A percentile compares a stretch with the other conserved stretches of the same genome.
Conservation (phyloP, 2,797 vertebrate species). For the Sarcophilus harrisii region DNA sequence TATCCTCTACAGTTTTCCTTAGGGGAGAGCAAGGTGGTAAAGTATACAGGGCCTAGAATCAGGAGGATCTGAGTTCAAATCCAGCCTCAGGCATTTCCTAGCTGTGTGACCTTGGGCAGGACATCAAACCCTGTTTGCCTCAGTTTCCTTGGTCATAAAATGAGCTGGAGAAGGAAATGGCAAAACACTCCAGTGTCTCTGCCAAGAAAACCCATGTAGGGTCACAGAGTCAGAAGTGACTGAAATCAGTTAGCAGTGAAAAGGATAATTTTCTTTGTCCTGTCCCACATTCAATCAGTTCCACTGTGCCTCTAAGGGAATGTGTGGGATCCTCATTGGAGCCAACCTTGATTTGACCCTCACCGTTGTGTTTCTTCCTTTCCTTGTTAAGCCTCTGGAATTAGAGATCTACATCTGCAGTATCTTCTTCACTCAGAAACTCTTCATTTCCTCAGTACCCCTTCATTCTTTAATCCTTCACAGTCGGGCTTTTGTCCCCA, state of each 20-base stretch:
- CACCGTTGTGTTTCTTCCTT: neutral
- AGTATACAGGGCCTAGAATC: neutral
- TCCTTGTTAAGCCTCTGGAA: neutral
- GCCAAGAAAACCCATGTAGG: neutral
- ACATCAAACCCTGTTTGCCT: neutral
- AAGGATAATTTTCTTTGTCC: neutral
- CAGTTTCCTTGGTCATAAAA: neutral
- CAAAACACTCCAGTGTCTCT: neutral
- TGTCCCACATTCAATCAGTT: neutral
- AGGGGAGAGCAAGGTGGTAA: neutral
- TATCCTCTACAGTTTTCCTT: neutral
- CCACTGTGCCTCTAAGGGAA: neutral
- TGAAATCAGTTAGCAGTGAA: neutral
- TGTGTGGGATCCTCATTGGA: neutral
- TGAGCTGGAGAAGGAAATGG: neutral
- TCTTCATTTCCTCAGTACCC: neutral
- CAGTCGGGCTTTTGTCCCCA: neutral
- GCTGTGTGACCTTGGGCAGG: neutral
- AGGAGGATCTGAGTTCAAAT: neutral
- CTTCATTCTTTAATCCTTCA: neutral
- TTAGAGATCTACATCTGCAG: neutral
- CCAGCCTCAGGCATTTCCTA: neutral
- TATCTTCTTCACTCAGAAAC: neutral
- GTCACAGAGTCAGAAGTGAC: neutral
- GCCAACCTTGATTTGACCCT: neutral